A percentile compares a stretch with the other conserved stretches of the same genome.
phyloP scores from a whole-genome alignment of 2,888 invertebrate genomes.

The Sericinus montela region DNA sequence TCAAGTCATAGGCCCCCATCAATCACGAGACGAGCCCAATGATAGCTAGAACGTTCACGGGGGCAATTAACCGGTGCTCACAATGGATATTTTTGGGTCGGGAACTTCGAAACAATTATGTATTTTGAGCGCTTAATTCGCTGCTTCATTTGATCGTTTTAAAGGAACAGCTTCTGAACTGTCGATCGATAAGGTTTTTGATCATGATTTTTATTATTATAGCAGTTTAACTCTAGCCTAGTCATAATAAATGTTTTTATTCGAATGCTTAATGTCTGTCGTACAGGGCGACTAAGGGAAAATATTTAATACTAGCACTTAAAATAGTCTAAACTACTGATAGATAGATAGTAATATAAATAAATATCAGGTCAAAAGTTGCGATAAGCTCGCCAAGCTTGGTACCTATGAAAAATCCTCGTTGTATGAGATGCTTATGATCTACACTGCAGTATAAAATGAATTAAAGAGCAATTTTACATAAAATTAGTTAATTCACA shows the following conservation, averaged over 20 bases:
- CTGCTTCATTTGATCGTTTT: constrained; percentile 19
- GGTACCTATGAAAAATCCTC: no score
- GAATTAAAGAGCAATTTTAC: constrained; percentile 8
- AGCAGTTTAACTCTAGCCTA: no score
- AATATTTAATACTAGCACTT: no score
- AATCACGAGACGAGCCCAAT: constrained; percentile 56
- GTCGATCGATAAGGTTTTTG: constrained; percentile 13
- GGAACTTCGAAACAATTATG: constrained; percentile 34
- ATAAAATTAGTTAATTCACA: no score
- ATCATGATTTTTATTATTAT: constrained; percentile 5
- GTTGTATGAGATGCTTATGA: no score
- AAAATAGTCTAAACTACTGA: not conserved
- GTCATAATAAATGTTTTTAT: no score
- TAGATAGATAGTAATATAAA: no score
- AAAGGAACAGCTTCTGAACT: constrained; percentile 2
- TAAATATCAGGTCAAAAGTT: no score
- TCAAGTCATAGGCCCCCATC: constrained; percentile 62
- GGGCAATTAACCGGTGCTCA: constrained; percentile 51
- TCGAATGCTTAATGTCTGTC: no score
- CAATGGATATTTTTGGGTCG: constrained; percentile 55
- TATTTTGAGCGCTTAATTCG: constrained; percentile 26
- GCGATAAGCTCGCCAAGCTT: no score
- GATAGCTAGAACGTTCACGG: constrained; percentile 46
- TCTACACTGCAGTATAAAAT: no score
- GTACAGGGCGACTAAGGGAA: no score